These are phyloP conservation scores for Aphrophora alni DNA, from an alignment of 2,888 invertebrate genomes.

Conservation along the genomic window DNA sequence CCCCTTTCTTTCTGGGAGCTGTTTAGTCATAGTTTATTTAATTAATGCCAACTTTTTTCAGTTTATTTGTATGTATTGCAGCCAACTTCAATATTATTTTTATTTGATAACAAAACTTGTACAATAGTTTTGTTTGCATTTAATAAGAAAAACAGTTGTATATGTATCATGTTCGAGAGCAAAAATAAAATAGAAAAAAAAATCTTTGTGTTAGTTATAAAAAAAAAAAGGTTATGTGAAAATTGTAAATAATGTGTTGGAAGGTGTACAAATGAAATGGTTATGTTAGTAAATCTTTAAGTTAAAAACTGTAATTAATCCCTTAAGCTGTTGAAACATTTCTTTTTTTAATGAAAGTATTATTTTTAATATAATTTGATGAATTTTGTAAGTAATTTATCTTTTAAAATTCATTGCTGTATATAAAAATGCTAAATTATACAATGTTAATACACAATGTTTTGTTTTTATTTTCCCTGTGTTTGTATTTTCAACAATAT, in stretches of 20 bases:
- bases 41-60: not conserved
- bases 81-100: too few species aligned
- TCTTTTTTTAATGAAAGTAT: slow-evolving; percentile 2
- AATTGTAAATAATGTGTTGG: not conserved
- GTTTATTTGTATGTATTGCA: not conserved
- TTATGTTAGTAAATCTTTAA: not conserved
- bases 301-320: slow-evolving; percentile 4
- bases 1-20: not conserved
- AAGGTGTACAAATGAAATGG: not conserved
- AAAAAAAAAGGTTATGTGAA: not conserved
- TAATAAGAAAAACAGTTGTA: not conserved
- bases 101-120: not conserved
- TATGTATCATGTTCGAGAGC: not conserved
- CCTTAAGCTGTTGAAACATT: not conserved
- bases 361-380: slow-evolving; percentile 38
- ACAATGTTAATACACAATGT: slow-evolving; percentile 35
- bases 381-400: slow-evolving; percentile 37
- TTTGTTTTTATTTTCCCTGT: not conserved
- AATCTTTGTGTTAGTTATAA: not conserved
- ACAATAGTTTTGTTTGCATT: not conserved
- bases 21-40: not conserved
- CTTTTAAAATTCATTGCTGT: slow-evolving; percentile 31
- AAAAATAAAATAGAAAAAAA: not conserved
- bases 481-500: too few species aligned
- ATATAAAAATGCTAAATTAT: slow-evolving; percentile 38